Percentiles rank a stretch among this genome's conserved stretches.
phyloP scores from a whole-genome alignment of 2,888 invertebrate genomes.

The Phrixothrix hirtus region DNA sequence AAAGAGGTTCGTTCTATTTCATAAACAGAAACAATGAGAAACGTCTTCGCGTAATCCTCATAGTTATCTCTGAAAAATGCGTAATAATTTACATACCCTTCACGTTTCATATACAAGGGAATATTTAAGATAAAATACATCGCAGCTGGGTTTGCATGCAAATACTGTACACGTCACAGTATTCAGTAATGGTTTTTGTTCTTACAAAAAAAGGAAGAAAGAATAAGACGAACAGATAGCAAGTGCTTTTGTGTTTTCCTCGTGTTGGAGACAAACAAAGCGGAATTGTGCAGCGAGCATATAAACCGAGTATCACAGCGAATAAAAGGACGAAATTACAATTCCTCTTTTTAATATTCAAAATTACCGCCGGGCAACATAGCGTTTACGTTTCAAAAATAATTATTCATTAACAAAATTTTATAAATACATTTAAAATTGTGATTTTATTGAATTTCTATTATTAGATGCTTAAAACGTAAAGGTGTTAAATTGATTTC shows the following conservation, averaged over 20 bases:
- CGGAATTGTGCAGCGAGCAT: conserved; percentile 6
- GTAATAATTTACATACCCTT: conserved; percentile 23
- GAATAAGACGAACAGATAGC: neutral
- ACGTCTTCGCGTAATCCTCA: too few species aligned
- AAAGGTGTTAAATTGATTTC: too few species aligned
- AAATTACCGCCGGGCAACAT: too few species aligned
- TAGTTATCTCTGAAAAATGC: too few species aligned
- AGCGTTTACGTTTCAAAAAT: too few species aligned
- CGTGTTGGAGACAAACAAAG: conserved; percentile 9
- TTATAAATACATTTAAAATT: too few species aligned
- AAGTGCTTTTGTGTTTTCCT: conserved; percentile 2
- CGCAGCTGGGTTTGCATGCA: conserved; percentile 9
- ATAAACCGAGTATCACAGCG: conserved; percentile 10
- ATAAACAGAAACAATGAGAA: too few species aligned
- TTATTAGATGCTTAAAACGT: too few species aligned
- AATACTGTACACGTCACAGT: conserved; percentile 12
- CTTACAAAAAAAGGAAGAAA: neutral
- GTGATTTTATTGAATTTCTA: too few species aligned
- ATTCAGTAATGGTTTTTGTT: neutral
- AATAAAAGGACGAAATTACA: conserved; percentile 1
- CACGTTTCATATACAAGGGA: conserved; percentile 16
- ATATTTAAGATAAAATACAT: conserved; percentile 22
- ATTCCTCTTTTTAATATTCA: neutral
- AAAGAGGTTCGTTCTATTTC: too few species aligned
- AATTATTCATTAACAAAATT: too few species aligned